Conservation (phyloP, 2,888 invertebrate species). For the Tryphoninae sp. region DNA sequence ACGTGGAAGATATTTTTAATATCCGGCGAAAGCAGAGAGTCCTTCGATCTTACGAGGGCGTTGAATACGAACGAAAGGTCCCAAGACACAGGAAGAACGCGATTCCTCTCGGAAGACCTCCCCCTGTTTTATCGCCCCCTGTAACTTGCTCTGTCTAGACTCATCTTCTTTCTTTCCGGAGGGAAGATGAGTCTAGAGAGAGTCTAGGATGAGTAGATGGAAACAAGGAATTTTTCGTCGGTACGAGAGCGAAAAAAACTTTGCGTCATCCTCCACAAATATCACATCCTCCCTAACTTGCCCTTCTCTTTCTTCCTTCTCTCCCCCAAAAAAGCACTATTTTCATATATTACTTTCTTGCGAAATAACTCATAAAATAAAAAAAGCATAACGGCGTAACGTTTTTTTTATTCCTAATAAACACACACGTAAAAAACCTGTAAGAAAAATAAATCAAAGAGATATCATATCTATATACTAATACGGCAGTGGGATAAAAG, state of each 20-base stretch:
- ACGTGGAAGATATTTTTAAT: slow-evolving; percentile 76
- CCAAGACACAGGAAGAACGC: not conserved
- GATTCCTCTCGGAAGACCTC: too few species aligned
- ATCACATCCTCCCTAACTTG: not conserved
- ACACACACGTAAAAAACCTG: too few species aligned
- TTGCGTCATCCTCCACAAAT: not conserved
- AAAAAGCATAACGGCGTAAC: not conserved
- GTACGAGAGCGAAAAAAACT: not conserved
- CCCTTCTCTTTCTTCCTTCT: too few species aligned
- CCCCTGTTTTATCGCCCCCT: too few species aligned
- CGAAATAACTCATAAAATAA: not conserved
- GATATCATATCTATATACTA: not conserved
- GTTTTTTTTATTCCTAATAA: too few species aligned
- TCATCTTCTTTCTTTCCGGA: not conserved
- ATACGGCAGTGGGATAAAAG: not conserved
- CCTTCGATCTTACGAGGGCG: not conserved
- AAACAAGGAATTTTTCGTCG: not conserved
- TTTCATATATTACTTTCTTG: too few species aligned
- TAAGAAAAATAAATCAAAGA: not conserved
- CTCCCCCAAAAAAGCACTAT: too few species aligned
- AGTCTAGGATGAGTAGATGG: not conserved
- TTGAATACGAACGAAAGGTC: not conserved
- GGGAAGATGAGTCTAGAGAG: not conserved
- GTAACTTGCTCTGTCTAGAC: too few species aligned
- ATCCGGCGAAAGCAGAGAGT: slow-evolving; percentile 69